Conservation (phyloP, 2,888 invertebrate species). For the Schizaphis graminum region DNA sequence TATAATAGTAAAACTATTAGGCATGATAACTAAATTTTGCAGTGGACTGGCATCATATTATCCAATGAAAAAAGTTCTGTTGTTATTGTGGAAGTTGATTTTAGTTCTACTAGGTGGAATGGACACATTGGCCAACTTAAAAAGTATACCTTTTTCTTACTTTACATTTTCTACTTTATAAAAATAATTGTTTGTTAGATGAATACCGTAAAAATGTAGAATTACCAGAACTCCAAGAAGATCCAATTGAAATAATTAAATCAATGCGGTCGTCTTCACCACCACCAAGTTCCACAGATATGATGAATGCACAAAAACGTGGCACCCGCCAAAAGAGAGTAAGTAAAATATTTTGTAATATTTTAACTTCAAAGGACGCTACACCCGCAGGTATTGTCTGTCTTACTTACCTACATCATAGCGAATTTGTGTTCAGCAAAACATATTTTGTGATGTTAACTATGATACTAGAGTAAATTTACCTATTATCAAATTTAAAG, state of each 20-base stretch:
- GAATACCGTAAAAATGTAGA: conserved; percentile 71
- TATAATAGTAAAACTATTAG: conserved; percentile 88
- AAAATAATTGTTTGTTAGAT: conserved; percentile 39
- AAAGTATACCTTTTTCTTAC: conserved; percentile 73
- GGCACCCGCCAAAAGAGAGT: conserved; percentile 73
- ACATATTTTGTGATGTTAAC: no score
- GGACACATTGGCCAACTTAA: conserved; percentile 83
- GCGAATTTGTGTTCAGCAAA: no score
- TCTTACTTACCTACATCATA: no score
- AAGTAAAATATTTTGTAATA: conserved; percentile 70
- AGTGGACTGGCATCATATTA: conserved; percentile 96
- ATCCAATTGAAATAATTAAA: conserved; percentile 93
- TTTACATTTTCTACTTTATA: not conserved
- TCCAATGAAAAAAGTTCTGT: conserved; percentile 97
- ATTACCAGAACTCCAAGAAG: conserved; percentile 86
- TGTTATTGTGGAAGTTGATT: conserved; percentile 95
- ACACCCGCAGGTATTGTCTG: no score
- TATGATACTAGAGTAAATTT: no score
- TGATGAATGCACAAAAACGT: conserved; percentile 86
- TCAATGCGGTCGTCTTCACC: conserved; percentile 96
- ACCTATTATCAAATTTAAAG: no score
- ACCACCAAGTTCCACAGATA: conserved; percentile 91
- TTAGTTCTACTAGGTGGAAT: conserved; percentile 94
- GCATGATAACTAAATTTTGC: conserved; percentile 97
- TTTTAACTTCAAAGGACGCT: not conserved